Evolutionary conservation across 2,888 invertebrate species (phyloP), one percentile per base, ranked within the genome.

Genomic region (Diabrotica balteata): DNA sequence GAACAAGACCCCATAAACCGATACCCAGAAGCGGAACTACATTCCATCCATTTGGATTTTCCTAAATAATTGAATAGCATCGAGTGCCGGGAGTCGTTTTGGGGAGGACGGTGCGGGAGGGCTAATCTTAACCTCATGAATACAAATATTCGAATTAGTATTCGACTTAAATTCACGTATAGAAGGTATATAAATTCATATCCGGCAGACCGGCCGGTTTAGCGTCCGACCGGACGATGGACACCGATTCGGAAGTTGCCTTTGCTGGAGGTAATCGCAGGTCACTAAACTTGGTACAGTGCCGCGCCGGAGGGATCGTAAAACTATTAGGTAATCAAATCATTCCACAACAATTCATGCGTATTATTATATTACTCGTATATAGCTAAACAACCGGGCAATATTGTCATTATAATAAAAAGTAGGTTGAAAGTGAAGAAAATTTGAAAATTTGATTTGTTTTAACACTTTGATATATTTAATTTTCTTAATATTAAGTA

Each of bases 71-170:
- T 75, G 74, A 76, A 76, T 76, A 70, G 75, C 74, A 74, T 75
- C 70, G 71, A 72, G 75, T 72, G 72, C 58, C 51, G 45, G 58
- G 45, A 50, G 52, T 55, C 58, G 63, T 64, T 64, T 64, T 52
- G 51, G 58, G 62, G 32, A 32, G 42, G 47, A 47, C 53, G 49
- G 50, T 49, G 59, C 11, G 50, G 65, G 49, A 42, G 72, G 73
- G 74, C 68, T 76, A 77, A 77, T 77, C 76, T 77, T 71, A 69
- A 65, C 73, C 63, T 74, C 77, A 77, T 77, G 77, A 76, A 77
- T 77, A 76, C 75, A 76, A 77, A 77, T 76, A 69, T 66, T 59
- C 68, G 70, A 73, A 75, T 75, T 75, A 75, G 74, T 74, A 75
- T 74, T 67, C 75, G 70, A 72, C 70, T 74, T 71, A 63, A 65